These are phyloP conservation scores for Willisornis vidua DNA, from an alignment of 2,113 vertebrate species.

Conservation along the genomic window DNA sequence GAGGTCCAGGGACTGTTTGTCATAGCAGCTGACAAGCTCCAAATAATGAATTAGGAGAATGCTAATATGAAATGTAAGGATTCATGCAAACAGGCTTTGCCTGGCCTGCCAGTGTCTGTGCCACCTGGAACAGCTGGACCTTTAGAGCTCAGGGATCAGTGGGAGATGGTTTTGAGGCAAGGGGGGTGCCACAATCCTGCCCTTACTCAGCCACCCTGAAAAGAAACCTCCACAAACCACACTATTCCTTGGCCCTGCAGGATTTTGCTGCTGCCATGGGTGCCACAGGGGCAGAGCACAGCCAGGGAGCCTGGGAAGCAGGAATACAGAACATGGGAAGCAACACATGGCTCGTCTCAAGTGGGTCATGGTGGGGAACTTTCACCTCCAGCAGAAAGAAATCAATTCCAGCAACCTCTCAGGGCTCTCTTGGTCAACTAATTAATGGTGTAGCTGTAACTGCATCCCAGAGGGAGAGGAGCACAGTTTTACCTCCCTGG, in stretches of 20 bases:
- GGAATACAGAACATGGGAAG: background rate
- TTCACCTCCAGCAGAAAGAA: background rate
- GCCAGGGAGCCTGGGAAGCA: background rate
- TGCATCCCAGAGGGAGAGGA: background rate
- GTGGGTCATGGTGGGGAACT: background rate
- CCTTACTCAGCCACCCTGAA: background rate
- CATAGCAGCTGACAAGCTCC: background rate
- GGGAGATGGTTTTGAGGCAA: background rate
- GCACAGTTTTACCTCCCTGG: background rate
- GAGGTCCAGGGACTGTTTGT: background rate
- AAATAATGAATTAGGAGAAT: background rate
- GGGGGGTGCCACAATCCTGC: background rate
- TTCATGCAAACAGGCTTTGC: background rate
- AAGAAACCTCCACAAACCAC: accelerated
- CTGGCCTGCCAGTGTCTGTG: background rate
- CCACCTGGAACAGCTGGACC: background rate
- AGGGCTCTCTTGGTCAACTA: background rate
- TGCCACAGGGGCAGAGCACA: background rate
- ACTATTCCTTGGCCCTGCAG: background rate
- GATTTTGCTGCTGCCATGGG: background rate
- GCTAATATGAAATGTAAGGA: background rate
- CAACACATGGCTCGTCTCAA: background rate
- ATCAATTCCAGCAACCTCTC: background rate
- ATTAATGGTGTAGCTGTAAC: background rate
- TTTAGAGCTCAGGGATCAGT: background rate